Conservation (phyloP, 2,797 vertebrate genomes). For the Pseudochirops cupreus region DNA sequence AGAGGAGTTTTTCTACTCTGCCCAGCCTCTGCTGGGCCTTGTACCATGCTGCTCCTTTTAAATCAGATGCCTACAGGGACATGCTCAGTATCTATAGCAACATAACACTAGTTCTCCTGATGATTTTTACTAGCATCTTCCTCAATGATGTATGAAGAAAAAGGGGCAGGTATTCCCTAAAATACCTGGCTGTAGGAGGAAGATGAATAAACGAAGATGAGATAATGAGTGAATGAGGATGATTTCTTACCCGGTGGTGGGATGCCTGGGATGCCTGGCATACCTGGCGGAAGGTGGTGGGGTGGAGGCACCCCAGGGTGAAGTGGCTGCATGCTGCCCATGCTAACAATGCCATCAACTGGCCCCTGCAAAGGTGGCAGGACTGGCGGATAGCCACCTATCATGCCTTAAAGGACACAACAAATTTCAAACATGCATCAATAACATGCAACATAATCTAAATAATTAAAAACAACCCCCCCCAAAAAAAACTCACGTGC, state of each 20-base stretch:
- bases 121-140: constrained; percentile 55
- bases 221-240: constrained; percentile 89
- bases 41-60: constrained; percentile 43
- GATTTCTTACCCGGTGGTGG: constrained; percentile 94
- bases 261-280: constrained; percentile 93
- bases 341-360: constrained; percentile 95
- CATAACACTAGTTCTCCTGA: constrained; percentile 27
- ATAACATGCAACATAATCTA: constrained; percentile 93
- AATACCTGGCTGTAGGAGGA: constrained; percentile 86
- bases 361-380: constrained; percentile 92
- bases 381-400: constrained; percentile 93
- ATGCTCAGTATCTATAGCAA: constrained; percentile 52
- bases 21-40: constrained; percentile 37
- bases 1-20: constrained; percentile 18
- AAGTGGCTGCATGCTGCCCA: constrained; percentile 95
- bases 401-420: constrained; percentile 96
- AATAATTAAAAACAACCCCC: constrained; percentile 80
- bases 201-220: constrained; percentile 89
- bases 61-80: constrained; percentile 30
- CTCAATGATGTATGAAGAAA: constrained; percentile 63
- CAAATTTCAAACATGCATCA: constrained; percentile 96
- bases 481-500: constrained; percentile 81
- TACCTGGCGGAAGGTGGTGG: constrained; percentile 92
- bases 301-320: constrained; percentile 93
- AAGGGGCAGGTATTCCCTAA: constrained; percentile 89